Evolutionary conservation across 2,113 vertebrate genomes (phyloP).

Genomic region (Recurvirostra avosetta): DNA sequence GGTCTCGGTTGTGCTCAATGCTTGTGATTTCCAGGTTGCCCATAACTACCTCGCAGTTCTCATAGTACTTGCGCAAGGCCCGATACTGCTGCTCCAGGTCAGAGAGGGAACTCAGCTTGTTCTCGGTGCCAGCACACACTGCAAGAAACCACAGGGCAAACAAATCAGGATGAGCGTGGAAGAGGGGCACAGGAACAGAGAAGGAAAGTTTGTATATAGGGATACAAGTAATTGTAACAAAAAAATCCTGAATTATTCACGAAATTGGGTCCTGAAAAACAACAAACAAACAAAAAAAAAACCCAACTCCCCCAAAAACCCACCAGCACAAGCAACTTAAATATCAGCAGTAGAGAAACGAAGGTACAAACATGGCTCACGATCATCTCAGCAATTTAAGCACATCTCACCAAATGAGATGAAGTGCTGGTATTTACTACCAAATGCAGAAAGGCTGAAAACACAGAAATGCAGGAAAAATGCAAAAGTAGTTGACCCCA

Average conservation of each 20-base stretch:
- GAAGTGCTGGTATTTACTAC: background rate
- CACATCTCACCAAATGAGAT: background rate
- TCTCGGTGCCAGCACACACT: conserved; percentile 96
- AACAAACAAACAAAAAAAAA: background rate
- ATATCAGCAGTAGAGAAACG: rapidly evolving
- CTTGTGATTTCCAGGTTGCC: conserved; percentile 98
- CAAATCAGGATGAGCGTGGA: background rate
- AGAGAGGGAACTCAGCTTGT: conserved; percentile 96
- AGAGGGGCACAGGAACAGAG: background rate
- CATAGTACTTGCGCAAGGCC: conserved; percentile 93
- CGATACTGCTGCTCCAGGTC: conserved; percentile 96
- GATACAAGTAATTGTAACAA: background rate
- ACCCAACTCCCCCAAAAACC: background rate
- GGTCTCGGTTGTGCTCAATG: conserved; percentile 92
- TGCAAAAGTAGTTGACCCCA: background rate
- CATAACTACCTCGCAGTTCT: conserved; percentile 98
- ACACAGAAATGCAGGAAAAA: background rate
- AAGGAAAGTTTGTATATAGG: background rate
- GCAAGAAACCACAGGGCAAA: conserved; percentile 20
- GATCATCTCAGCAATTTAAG: background rate
- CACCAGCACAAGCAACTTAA: background rate
- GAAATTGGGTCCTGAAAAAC: background rate
- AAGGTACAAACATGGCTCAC: background rate
- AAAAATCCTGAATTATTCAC: background rate
- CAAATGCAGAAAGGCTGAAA: background rate